These are phyloP conservation scores for Epinotia nisella DNA, from an alignment of 2,888 invertebrate genomes.

Conservation along the genomic window DNA sequence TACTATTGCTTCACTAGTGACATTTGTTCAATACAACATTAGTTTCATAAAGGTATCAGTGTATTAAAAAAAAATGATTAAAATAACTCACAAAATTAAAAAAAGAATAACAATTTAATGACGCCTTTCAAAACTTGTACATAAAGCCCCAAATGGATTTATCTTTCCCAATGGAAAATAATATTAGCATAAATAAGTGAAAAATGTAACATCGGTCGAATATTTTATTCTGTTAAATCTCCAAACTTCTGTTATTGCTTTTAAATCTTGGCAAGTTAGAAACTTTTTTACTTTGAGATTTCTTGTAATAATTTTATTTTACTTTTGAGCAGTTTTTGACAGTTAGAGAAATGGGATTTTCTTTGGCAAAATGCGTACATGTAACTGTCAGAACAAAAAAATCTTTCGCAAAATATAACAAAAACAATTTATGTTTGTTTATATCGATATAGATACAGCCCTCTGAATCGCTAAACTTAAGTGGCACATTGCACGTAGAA, in stretches of 20 bases:
- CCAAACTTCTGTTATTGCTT: conserved; percentile 41
- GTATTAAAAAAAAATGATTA: too few species aligned
- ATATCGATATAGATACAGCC: too few species aligned
- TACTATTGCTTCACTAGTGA: too few species aligned
- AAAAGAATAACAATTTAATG: background rate
- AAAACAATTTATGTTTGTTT: too few species aligned
- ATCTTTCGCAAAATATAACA: background rate
- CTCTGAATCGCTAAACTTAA: too few species aligned
- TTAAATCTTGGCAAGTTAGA: conserved; percentile 36
- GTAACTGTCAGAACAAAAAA: background rate
- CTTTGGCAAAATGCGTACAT: conserved; percentile 16
- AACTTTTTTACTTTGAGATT: conserved; percentile 34
- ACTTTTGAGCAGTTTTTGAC: conserved; percentile 39
- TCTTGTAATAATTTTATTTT: conserved; percentile 37
- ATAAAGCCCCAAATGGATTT: conserved; percentile 20
- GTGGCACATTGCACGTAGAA: too few species aligned
- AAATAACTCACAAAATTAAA: too few species aligned
- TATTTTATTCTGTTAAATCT: conserved; percentile 38
- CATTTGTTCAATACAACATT: too few species aligned
- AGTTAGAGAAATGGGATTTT: conserved; percentile 27
- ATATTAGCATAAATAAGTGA: conserved; percentile 40
- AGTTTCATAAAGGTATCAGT: too few species aligned
- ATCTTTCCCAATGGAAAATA: conserved; percentile 28
- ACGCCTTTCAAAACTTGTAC: background rate
- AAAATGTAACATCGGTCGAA: conserved; percentile 34